Conservation (phyloP, 2,888 invertebrate species). For the Podabrus alpinus region DNA sequence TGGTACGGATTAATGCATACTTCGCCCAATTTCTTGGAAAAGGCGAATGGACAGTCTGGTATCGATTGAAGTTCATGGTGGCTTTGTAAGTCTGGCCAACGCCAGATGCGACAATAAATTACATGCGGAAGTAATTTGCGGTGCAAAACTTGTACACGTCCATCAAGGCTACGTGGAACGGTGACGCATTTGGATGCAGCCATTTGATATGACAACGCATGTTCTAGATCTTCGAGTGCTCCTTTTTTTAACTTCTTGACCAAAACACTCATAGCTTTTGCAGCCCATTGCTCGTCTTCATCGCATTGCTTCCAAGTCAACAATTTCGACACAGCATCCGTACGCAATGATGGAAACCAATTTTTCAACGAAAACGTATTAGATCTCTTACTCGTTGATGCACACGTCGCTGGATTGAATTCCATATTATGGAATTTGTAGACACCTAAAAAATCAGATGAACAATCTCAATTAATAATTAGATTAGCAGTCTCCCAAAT, state of each 20-base stretch:
- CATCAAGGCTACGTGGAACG: constrained; percentile 94
- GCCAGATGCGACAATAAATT: constrained; percentile 98
- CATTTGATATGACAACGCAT: constrained; percentile 92
- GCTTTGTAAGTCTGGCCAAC: constrained; percentile 98
- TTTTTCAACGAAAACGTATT: too few relatives aligned
- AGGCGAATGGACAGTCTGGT: constrained; percentile 93
- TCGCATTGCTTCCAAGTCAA: too few relatives aligned
- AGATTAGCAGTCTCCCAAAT: too few relatives aligned
- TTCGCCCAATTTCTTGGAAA: constrained; percentile 96
- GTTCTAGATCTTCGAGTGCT: constrained; percentile 89
- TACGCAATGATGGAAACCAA: too few relatives aligned
- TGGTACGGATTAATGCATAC: constrained; percentile 99
- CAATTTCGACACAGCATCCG: too few relatives aligned
- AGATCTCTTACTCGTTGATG: too few relatives aligned
- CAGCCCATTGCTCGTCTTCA: too few relatives aligned
- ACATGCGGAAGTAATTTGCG: constrained; percentile 98
- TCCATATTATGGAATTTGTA: too few relatives aligned
- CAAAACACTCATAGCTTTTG: too few relatives aligned
- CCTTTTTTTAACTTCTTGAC: constrained; percentile 76
- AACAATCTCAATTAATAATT: too few relatives aligned
- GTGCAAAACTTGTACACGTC: constrained; percentile 94
- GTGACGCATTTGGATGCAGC: constrained; percentile 97
- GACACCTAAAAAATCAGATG: too few relatives aligned
- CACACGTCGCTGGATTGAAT: too few relatives aligned
- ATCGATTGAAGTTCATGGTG: constrained; percentile 97